Evolutionary conservation across 2,888 invertebrate species (phyloP), one percentile per base, ranked within the genome.

Genomic region (Cheilosia soror): DNA sequence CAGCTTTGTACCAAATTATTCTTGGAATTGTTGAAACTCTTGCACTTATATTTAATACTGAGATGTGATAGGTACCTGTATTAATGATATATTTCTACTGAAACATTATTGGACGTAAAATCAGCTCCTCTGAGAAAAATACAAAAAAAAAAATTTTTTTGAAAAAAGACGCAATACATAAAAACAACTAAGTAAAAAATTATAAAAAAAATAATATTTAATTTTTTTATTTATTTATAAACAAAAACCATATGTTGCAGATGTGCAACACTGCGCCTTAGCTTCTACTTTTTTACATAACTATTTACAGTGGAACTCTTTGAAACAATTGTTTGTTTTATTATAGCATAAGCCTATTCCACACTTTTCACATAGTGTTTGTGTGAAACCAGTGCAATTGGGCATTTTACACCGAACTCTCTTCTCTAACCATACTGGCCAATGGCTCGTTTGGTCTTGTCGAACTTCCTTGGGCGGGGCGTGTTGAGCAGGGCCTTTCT

Each of bases 401-500:
- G 20, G 76, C 29, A 72, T 55, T 53, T 87, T 83, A 58, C 65
- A 85, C 1, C 57, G 53, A 37, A 78, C 58, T 60, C 44, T 65
- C 53, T 76, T 66, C 11, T 76, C 75, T 20, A 63, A 51, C 71
- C 75, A 76, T 76, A 51, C 5, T 51, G 80, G 20, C 47, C 47
- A 47, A 58, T 80, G 65, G 0, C 73, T 73, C 20, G 71, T 71
- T 75, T 81, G 72, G 68, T 76, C 76, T 57, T 77, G 75, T 6
- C 73, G 58, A 27, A 83, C 63, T 27, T 58, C 78, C 40, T 55
- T 60, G 49, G 84, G 79, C 11, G 79, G 73, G 5, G 65, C 47
- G 65, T 79, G 57, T 55, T 87, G 78, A 29, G 78, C 71, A 42
- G 75, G 63, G 33, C 79, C 62, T 57, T 68, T 75, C 37, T 42